These are phyloP conservation scores for Pseudoatta argentina DNA, from an alignment of 1,140 invertebrate genomes.

Conservation along the genomic window DNA sequence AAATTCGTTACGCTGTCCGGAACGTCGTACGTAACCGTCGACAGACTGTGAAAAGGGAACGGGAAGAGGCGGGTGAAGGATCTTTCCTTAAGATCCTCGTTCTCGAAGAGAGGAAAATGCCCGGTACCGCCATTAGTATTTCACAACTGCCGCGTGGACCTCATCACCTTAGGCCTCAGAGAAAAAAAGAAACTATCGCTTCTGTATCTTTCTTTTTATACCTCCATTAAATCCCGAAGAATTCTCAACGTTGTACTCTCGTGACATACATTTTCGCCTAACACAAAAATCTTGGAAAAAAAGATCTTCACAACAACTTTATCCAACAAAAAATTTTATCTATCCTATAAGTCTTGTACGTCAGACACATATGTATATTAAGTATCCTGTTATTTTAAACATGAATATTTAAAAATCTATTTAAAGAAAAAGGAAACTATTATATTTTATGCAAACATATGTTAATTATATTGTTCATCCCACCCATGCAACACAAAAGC, in stretches of 20 bases:
- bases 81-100: not conserved
- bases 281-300: not conserved
- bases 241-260: not conserved
- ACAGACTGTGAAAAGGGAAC: constrained; percentile 34
- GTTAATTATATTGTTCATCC: not conserved
- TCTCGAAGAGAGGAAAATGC: constrained; percentile 31
- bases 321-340: not conserved
- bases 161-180: constrained; percentile 32
- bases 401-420: not conserved
- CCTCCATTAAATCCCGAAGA: constrained; percentile 19
- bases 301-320: not conserved
- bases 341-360: not conserved
- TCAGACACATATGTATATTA: no score
- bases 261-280: constrained; percentile 40
- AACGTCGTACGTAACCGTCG: constrained; percentile 50
- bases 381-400: not conserved
- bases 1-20: constrained; percentile 76
- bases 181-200: constrained; percentile 38
- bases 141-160: constrained; percentile 49
- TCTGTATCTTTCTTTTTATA: constrained; percentile 40
- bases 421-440: not conserved
- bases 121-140: constrained; percentile 29
- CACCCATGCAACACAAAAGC: no score
- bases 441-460: not conserved
- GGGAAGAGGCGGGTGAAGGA: not conserved